Percentiles rank a stretch among this genome's conserved stretches.
Evolutionary conservation across 2,888 invertebrate species (phyloP).

Genomic region (Agapostemon virescens): DNA sequence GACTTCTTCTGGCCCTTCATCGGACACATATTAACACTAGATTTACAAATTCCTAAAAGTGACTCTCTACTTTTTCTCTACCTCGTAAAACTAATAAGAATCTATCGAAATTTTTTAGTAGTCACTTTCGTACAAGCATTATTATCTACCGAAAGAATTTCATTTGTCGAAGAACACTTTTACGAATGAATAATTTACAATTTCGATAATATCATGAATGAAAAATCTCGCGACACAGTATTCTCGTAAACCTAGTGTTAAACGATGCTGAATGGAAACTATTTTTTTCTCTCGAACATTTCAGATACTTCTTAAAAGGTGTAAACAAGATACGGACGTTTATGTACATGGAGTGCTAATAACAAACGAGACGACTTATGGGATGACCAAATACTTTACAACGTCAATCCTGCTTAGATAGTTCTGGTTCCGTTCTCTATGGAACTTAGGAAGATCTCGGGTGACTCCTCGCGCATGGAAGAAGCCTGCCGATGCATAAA

Average conservation of each 20-base stretch:
- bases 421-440: neutral
- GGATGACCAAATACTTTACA: constrained; percentile 13
- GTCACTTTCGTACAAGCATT: too few relatives aligned
- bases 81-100: neutral
- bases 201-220: too few relatives aligned
- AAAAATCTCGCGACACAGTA: too few relatives aligned
- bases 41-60: neutral
- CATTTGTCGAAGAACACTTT: neutral
- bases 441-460: neutral
- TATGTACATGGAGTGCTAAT: constrained; percentile 2
- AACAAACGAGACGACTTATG: neutral
- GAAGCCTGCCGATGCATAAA: neutral
- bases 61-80: neutral
- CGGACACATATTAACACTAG: neutral
- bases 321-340: neutral
- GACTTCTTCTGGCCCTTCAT: too few relatives aligned
- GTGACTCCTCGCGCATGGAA: neutral
- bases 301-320: neutral
- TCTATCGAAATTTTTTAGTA: too few relatives aligned
- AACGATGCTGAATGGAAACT: too few relatives aligned
- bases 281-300: neutral
- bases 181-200: neutral
- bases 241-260: too few relatives aligned
- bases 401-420: neutral
- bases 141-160: too few relatives aligned